Percentiles rank a stretch among this genome's conserved stretches.
These are phyloP conservation scores for Neostethus bicornis DNA, from an alignment of 2,797 vertebrate species.

Conservation along the genomic window DNA sequence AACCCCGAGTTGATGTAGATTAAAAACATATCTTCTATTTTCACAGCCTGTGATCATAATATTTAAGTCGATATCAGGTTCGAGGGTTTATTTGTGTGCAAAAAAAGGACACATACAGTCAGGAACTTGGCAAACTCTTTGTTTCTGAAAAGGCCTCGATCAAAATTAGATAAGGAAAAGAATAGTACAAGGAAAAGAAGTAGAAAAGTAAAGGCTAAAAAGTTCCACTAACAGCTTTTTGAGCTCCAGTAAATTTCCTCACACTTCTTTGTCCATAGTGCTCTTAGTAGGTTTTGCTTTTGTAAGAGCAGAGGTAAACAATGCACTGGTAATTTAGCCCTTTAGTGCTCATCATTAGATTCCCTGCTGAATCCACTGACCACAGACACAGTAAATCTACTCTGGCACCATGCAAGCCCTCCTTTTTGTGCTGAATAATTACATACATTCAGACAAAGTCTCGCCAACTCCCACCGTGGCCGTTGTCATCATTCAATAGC, in stretches of 20 bases:
- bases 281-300: conserved; percentile 29
- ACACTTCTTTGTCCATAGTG: conserved; percentile 23
- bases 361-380: conserved; percentile 58
- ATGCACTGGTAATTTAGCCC: conserved; percentile 62
- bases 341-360: conserved; percentile 70
- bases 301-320: conserved; percentile 66
- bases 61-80: conserved; percentile 1
- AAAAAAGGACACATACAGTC: neutral
- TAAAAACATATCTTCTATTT: neutral
- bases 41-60: neutral
- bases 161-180: too few species aligned
- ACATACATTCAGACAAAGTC: conserved; percentile 59
- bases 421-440: conserved; percentile 71
- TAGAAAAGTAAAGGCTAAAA: too few species aligned
- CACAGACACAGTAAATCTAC: conserved; percentile 68
- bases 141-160: conserved; percentile 39
- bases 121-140: conserved; percentile 19
- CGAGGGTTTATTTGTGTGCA: conserved; percentile 7
- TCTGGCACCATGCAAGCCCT: conserved; percentile 51
- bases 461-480: conserved; percentile 52
- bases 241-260: conserved; percentile 20
- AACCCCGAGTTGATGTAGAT: conserved; percentile 15
- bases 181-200: too few species aligned
- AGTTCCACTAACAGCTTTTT: conserved; percentile 54
- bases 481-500: conserved; percentile 65